Percentiles rank a stretch among this genome's conserved stretches.
Evolutionary conservation across 2,888 invertebrate species (phyloP).

Genomic region (Athripsodes cinereus): DNA sequence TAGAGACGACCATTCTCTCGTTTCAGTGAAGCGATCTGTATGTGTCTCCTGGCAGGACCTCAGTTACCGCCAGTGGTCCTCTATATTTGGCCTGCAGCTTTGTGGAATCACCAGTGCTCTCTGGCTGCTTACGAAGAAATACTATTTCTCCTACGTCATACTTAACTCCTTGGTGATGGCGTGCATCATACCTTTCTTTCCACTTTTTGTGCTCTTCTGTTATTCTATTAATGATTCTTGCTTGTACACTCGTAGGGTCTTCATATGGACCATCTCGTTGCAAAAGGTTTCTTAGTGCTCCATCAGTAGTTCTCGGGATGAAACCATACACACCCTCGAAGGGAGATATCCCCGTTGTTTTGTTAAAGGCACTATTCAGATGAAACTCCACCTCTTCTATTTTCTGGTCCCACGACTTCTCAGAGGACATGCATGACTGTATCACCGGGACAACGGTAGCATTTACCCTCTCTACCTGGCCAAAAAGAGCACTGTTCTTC

Average conservation of each 20-base stretch:
- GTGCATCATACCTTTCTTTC: background rate
- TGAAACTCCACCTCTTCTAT: too few species aligned
- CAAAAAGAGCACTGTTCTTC: too few species aligned
- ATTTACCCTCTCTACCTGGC: too few species aligned
- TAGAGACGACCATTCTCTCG: background rate
- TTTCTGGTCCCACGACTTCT: background rate
- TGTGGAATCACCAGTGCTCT: background rate
- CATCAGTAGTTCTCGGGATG: too few species aligned
- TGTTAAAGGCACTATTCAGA: background rate
- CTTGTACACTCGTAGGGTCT: background rate
- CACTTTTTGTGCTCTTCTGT: background rate
- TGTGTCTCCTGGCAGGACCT: conserved; percentile 1
- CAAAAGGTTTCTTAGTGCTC: background rate
- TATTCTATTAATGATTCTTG: too few species aligned
- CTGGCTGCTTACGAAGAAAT: background rate
- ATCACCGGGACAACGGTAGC: background rate
- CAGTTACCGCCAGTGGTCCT: too few species aligned
- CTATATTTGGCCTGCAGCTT: too few species aligned
- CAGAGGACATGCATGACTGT: background rate
- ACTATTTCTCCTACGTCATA: background rate
- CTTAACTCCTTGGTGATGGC: background rate
- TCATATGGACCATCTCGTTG: background rate
- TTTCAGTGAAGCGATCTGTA: background rate
- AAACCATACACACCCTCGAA: background rate
- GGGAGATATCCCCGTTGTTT: background rate